Percentiles rank a stretch among this genome's conserved stretches.
Evolutionary conservation across 2,797 vertebrate species (phyloP).

Genomic region (Diceros bicornis): DNA sequence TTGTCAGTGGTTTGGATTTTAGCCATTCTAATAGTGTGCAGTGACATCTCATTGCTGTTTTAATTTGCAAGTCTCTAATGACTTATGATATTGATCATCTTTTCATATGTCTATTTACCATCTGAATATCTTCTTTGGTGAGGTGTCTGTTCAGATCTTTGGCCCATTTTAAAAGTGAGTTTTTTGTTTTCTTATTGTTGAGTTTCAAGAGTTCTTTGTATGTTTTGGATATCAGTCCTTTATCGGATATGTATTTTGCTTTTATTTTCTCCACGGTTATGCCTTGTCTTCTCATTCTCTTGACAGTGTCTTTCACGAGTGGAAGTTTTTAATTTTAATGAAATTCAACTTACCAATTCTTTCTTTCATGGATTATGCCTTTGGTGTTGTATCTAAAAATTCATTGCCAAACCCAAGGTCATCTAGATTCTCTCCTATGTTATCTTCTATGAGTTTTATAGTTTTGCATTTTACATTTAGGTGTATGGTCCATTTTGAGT

Average conservation of each 20-base stretch:
- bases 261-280: background rate
- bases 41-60: background rate
- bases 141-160: background rate
- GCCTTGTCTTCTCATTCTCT: background rate
- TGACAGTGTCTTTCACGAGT: background rate
- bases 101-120: background rate
- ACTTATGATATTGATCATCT: background rate
- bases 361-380: background rate
- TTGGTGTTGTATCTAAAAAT: background rate
- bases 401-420: background rate
- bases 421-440: background rate
- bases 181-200: background rate
- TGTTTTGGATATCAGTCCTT: background rate
- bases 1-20: background rate
- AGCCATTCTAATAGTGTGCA: background rate
- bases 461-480: background rate
- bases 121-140: background rate
- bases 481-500: background rate
- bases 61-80: background rate
- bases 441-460: background rate
- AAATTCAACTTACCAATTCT: background rate
- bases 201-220: background rate
- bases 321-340: background rate
- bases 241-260: background rate
- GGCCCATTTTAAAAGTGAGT: background rate